These are phyloP conservation scores for Drosophila nr. fundita DNA, from an alignment of 2,888 invertebrate genomes.

Conservation along the genomic window DNA sequence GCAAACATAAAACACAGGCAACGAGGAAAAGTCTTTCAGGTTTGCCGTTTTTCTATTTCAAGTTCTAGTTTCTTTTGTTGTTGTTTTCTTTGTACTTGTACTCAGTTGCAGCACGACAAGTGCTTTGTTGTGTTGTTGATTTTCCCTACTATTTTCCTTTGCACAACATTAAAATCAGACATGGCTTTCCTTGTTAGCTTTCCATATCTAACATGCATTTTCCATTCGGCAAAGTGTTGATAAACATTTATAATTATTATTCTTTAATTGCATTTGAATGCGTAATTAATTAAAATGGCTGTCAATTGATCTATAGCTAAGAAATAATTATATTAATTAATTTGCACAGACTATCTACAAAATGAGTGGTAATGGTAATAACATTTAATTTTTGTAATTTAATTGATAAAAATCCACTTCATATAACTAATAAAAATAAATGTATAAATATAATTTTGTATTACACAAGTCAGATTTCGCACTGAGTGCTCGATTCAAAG, in stretches of 20 bases:
- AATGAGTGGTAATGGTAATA: neutral
- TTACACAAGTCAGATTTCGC: neutral
- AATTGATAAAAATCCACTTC: constrained; percentile 17
- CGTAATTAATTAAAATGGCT: neutral
- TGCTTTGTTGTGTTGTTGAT: constrained; percentile 27
- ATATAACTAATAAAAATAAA: constrained; percentile 10
- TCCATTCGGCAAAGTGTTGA: neutral
- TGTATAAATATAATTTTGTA: constrained; percentile 1
- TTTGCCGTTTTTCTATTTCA: constrained; percentile 38
- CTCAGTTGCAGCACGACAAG: constrained; percentile 25
- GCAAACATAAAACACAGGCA: constrained; percentile 50
- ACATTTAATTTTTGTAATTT: constrained; percentile 3
- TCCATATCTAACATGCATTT: neutral
- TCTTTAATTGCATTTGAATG: neutral
- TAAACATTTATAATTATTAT: neutral
- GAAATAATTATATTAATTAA: neutral
- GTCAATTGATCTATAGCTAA: neutral
- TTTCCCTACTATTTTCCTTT: constrained; percentile 13
- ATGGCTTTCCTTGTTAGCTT: neutral
- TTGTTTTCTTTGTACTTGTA: constrained; percentile 6
- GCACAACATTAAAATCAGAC: constrained; percentile 23
- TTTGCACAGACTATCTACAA: neutral
- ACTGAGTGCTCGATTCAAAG: neutral
- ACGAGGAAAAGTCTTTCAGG: constrained; percentile 50
- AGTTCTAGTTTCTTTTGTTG: constrained; percentile 26